These are phyloP conservation scores for Drosophila tripunctata DNA, from an alignment of 2,888 invertebrate genomes.

Conservation along the genomic window DNA sequence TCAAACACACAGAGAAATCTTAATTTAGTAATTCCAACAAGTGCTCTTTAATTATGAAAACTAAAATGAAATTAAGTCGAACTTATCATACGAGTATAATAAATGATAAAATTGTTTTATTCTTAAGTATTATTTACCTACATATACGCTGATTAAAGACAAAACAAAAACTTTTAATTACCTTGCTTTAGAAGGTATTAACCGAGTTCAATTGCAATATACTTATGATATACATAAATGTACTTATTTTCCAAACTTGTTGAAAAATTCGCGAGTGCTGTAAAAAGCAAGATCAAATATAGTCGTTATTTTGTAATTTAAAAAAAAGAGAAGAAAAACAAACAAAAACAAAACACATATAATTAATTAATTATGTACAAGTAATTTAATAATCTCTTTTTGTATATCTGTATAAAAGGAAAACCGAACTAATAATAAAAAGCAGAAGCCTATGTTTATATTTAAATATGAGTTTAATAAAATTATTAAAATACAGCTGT, in stretches of 20 bases:
- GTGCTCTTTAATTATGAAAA: constrained; percentile 72
- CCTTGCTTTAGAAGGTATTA: constrained; percentile 52
- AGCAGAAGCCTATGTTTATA: constrained; percentile 44
- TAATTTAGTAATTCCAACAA: constrained; percentile 54
- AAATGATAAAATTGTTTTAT: constrained; percentile 69
- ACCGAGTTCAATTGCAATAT: constrained; percentile 66
- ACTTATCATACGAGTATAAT: constrained; percentile 65
- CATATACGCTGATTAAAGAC: constrained; percentile 40
- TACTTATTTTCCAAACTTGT: constrained; percentile 59
- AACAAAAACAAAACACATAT: constrained; percentile 44
- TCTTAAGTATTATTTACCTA: constrained; percentile 76
- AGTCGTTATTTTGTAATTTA: constrained; percentile 80
- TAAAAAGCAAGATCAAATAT: constrained; percentile 75
- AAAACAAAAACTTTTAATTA: constrained; percentile 37
- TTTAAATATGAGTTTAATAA: constrained; percentile 2
- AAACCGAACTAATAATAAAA: constrained; percentile 54
- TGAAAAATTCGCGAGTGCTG: constrained; percentile 65
- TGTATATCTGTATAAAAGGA: constrained; percentile 59
- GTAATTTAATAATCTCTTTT: constrained; percentile 60
- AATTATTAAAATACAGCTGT: background rate
- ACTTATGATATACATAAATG: constrained; percentile 16
- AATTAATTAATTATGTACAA: constrained; percentile 55
- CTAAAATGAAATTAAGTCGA: constrained; percentile 75
- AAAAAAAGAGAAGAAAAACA: constrained; percentile 32
- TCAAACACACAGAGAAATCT: constrained; percentile 13